Evolutionary conservation across 2,797 vertebrate species (phyloP).

Genomic region (Argyrosomus regius): DNA sequence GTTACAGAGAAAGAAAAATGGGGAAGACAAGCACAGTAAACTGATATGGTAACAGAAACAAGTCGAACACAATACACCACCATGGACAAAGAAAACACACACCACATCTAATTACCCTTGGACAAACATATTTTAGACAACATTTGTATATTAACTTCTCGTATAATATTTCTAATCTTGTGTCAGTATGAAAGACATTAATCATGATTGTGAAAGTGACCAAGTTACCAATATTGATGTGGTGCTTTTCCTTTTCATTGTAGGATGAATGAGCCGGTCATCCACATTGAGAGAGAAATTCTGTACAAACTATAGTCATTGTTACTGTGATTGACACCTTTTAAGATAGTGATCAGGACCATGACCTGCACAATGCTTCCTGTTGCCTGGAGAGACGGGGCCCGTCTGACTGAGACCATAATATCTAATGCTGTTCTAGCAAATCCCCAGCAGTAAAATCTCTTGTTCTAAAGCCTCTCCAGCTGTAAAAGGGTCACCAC

Average conservation of each 20-base stretch:
- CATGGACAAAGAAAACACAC: neutral
- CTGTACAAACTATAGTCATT: neutral
- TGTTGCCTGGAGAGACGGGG: conserved; percentile 23
- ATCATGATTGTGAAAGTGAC: neutral
- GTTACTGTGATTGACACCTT: neutral
- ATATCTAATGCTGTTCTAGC: conserved; percentile 53
- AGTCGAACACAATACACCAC: neutral
- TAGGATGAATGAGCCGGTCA: neutral
- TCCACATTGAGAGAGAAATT: neutral
- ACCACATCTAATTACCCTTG: neutral
- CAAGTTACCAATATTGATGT: neutral
- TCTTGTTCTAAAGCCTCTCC: conserved; percentile 41
- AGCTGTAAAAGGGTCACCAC: conserved; percentile 26
- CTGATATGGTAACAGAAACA: neutral
- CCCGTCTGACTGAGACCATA: conserved; percentile 38
- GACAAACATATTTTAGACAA: too few relatives aligned
- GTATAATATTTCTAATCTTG: too few relatives aligned
- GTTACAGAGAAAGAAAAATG: neutral
- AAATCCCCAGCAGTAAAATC: conserved; percentile 56
- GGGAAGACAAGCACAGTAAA: neutral
- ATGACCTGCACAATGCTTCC: neutral
- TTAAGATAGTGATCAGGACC: conserved; percentile 11
- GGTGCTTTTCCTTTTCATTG: neutral
- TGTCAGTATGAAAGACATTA: neutral
- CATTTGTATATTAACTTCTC: too few relatives aligned